These are phyloP conservation scores for Sisyra nigra DNA, from an alignment of 2,888 invertebrate genomes.

Conservation along the genomic window DNA sequence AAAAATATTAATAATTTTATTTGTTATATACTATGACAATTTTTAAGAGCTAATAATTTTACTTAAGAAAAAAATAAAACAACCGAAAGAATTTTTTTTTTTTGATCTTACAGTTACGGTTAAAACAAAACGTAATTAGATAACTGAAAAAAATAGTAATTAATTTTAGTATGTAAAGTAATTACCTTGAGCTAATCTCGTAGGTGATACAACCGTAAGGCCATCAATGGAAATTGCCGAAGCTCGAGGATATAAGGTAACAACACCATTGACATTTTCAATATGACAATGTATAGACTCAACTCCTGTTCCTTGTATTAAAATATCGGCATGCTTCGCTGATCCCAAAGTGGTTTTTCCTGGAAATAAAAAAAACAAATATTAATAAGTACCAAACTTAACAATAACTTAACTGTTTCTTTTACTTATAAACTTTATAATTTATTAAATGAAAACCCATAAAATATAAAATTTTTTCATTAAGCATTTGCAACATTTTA, in stretches of 20 bases:
- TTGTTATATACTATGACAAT: no score
- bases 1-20: no score
- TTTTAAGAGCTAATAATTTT: no score
- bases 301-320: constrained; percentile 74
- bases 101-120: background rate
- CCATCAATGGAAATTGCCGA: constrained; percentile 50
- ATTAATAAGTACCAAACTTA: no score
- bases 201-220: constrained; percentile 48
- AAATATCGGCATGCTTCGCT: constrained; percentile 64
- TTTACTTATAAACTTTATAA: background rate
- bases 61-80: background rate
- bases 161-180: background rate
- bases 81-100: background rate
- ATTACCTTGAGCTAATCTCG: constrained; percentile 66
- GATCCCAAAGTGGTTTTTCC: constrained; percentile 72
- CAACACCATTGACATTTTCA: constrained; percentile 68
- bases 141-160: background rate
- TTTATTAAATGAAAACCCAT: background rate
- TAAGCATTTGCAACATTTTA: background rate
- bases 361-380: constrained; percentile 26
- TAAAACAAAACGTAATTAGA: background rate
- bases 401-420: no score
- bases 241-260: constrained; percentile 60
- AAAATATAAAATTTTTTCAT: no score
- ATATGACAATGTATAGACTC: constrained; percentile 74